Base-by-base conservation (phyloP, 2,888 invertebrate genomes). In the Hylaea fasciaria region DNA sequence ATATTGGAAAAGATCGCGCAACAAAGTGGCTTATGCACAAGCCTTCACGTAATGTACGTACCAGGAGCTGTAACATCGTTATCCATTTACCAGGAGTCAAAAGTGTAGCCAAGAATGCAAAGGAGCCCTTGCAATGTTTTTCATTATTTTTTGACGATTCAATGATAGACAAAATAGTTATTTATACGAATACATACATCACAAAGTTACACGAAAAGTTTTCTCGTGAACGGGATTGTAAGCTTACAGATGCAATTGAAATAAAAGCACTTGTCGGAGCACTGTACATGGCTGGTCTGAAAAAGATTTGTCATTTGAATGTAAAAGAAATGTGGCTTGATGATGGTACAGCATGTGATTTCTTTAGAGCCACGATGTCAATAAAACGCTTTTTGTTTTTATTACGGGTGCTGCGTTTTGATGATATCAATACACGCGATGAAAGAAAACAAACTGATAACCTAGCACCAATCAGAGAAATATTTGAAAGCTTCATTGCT, bases 401-500 rank as follows among this genome's bases (percentile, higher is more conserved):
- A 35, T 11, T 51, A 35, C 32, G 32, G 32, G 32, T 32, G 32
- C 32, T 32, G 51, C 16, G 43, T 12, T 62, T 64, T 47, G 67
- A 67, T 53, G 55, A 60, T 55, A n/a, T 16, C 14, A n/a, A 53
- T 43, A 57, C 55, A 9, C 64, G 67, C 8, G 40, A 32, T 32
- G 9, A 32, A 8, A 32, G 32, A 32, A 32, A 32, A 8, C 3
- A 32, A 32, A 32, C 32, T 7, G 66, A 64, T 41, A 59, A 62
- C 28, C 14, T 64, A 13, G 64, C 62, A 14, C 64, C 59, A 14
- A 57, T 62, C 16, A 50, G 62, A 50, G 48, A 62, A 40, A n/a
- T 64, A n/a, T 64, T 64, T 57, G 58, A 64, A 35, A n/a, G 22
- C 5, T 66, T 66, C n/a, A 50, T 43, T 22, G 43, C 43, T 12